A percentile compares a stretch with the other conserved stretches of the same genome.
These are phyloP conservation scores for Petrocephalus zakoni DNA, from an alignment of 2,113 vertebrate species.

Conservation along the genomic window DNA sequence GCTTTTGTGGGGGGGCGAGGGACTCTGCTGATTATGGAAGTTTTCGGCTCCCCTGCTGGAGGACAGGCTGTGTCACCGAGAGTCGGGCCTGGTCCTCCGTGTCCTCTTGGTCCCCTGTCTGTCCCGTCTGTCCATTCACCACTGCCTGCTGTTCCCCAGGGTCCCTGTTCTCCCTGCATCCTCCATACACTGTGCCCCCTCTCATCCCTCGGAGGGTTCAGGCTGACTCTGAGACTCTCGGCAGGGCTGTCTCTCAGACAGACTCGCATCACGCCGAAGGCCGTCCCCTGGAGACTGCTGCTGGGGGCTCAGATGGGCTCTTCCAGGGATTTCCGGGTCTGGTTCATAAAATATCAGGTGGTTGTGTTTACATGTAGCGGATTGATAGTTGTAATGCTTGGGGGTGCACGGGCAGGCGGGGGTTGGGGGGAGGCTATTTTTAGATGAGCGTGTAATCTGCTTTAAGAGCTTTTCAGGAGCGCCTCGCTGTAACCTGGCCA, in stretches of 20 bases:
- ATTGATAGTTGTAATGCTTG: slow-evolving; percentile 57
- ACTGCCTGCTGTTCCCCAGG: too few species aligned
- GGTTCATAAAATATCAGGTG: slow-evolving; percentile 40
- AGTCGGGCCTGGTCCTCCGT: not conserved
- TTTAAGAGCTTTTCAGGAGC: slow-evolving; percentile 79
- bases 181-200: not conserved
- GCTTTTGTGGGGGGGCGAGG: not conserved
- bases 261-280: not conserved
- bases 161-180: not conserved
- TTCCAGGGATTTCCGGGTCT: not conserved
- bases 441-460: slow-evolving; percentile 83
- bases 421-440: slow-evolving; percentile 76
- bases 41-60: not conserved
- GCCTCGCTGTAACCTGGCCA: slow-evolving; percentile 87
- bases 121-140: too few species aligned
- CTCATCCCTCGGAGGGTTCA: not conserved
- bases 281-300: not conserved
- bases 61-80: not conserved
- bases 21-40: not conserved
- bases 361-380: slow-evolving; percentile 46
- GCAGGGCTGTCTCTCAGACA: not conserved
- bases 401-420: not conserved
- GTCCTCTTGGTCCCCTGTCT: not conserved
- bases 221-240: not conserved
- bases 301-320: not conserved